These are phyloP conservation scores for Arbacia lixula DNA, from an alignment of 53 echinoderm and acorn worm genomes.

Conservation along the genomic window DNA sequence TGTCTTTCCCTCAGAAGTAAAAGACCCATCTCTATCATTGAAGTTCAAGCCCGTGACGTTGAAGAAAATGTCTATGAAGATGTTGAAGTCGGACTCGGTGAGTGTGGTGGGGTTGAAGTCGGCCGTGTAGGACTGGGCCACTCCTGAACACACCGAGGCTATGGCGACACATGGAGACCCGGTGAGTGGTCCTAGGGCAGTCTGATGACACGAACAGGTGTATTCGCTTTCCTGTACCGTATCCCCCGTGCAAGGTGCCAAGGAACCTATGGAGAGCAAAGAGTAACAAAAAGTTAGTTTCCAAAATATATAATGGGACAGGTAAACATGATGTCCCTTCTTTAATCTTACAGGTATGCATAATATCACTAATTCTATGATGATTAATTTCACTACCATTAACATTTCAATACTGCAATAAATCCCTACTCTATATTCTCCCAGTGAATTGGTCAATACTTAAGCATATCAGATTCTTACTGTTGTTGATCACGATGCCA, in stretches of 20 bases:
- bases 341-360: too few species aligned
- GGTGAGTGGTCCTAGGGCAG: background rate
- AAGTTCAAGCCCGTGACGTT: background rate
- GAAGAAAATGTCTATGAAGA: background rate
- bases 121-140: background rate
- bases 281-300: too few species aligned
- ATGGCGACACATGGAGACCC: background rate
- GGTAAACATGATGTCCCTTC: too few species aligned
- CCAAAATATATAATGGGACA: too few species aligned
- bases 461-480: background rate
- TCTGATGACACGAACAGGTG: conserved; percentile 13
- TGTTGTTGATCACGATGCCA: background rate
- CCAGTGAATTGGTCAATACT: too few species aligned
- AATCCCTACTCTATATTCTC: too few species aligned
- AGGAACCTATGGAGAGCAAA: too few species aligned
- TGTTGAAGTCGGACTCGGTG: background rate
- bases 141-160: background rate
- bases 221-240: background rate
- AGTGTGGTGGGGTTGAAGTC: background rate
- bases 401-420: too few species aligned
- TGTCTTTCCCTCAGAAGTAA: too few species aligned
- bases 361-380: too few species aligned
- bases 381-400: too few species aligned
- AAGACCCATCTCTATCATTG: background rate
- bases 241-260: background rate